phyloP scores from a whole-genome alignment of 1,140 invertebrate genomes.

The Parasteatoda tepidariorum region DNA sequence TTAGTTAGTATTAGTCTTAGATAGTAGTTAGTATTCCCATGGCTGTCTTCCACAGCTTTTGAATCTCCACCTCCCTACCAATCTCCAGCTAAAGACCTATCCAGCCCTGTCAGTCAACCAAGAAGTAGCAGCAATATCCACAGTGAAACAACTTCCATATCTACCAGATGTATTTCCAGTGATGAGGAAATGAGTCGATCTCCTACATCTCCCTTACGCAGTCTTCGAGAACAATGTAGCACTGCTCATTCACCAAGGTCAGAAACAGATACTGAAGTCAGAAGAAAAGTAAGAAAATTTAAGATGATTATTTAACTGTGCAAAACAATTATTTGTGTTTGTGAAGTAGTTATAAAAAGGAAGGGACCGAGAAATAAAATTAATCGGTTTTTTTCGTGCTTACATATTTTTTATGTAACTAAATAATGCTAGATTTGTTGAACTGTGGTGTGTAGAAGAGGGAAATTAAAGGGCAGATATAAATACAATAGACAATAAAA shows the following conservation, averaged over 20 bases:
- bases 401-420: too few relatives aligned
- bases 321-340: too few relatives aligned
- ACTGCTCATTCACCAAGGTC: constrained; percentile 56
- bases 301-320: neutral
- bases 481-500: too few relatives aligned
- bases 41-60: constrained; percentile 58
- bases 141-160: constrained; percentile 60
- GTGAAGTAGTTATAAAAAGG: too few relatives aligned
- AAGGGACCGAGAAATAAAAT: too few relatives aligned
- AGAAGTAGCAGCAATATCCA: constrained; percentile 55
- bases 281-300: constrained; percentile 46
- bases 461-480: too few relatives aligned
- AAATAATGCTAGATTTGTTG: too few relatives aligned
- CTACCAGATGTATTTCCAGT: constrained; percentile 58
- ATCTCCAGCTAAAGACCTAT: constrained; percentile 56
- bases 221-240: constrained; percentile 50
- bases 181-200: constrained; percentile 60
- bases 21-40: constrained; percentile 42
- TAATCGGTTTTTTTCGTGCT: too few relatives aligned
- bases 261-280: constrained; percentile 49
- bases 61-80: constrained; percentile 61
- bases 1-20: constrained; percentile 22
- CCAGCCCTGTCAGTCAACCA: constrained; percentile 57
- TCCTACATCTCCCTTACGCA: constrained; percentile 60
- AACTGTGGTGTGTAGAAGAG: too few relatives aligned